Conservation (phyloP, 2,888 invertebrate species). For the Heliconius charithonia region DNA sequence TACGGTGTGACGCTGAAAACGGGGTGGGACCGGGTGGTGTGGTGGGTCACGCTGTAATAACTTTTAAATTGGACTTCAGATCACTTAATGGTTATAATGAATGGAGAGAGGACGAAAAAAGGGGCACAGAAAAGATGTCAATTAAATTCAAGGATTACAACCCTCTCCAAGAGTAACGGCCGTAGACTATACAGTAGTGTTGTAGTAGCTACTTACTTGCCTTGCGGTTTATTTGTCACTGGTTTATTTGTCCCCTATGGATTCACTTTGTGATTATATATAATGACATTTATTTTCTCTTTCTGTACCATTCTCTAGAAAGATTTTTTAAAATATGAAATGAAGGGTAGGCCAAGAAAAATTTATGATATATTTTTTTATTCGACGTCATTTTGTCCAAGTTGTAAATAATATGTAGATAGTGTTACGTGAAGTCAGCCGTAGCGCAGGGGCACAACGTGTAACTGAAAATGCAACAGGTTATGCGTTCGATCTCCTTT, state of each 20-base stretch:
- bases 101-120: neutral
- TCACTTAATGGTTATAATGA: neutral
- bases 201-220: neutral
- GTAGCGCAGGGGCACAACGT: too few relatives aligned
- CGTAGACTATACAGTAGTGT: neutral
- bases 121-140: neutral
- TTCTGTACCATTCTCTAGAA: too few relatives aligned
- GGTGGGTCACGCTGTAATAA: constrained; percentile 4
- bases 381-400: too few relatives aligned
- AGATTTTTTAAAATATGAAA: neutral
- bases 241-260: neutral
- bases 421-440: too few relatives aligned
- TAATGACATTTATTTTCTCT: constrained; percentile 1
- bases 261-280: constrained; percentile 18
- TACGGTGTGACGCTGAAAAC: too few relatives aligned
- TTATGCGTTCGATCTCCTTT: too few relatives aligned
- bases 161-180: constrained; percentile 45
- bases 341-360: neutral
- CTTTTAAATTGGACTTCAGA: neutral
- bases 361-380: neutral
- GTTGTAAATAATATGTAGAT: too few relatives aligned
- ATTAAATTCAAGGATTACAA: too few relatives aligned
- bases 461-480: too few relatives aligned
- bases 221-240: constrained; percentile 25
- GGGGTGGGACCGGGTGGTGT: neutral